Evolutionary conservation across 2,113 vertebrate genomes (phyloP).

Genomic region (Myotis davidii): DNA sequence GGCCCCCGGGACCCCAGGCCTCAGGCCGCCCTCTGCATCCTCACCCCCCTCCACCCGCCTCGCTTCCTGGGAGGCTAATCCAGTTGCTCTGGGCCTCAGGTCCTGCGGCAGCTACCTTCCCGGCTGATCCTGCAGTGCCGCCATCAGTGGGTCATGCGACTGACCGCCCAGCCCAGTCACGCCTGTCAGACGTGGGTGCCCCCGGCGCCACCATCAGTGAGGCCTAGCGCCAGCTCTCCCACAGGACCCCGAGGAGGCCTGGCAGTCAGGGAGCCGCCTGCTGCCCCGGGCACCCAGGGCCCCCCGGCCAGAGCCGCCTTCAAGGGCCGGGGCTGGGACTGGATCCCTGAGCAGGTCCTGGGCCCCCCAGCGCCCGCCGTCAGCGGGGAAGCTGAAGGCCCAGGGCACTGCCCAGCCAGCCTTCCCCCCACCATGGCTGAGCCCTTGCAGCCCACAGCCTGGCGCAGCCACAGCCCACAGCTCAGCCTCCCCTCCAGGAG

Average conservation of each 20-base stretch:
- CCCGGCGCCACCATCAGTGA: too few species aligned
- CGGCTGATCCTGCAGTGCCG: neutral
- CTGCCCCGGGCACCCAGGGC: neutral
- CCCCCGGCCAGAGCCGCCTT: too few species aligned
- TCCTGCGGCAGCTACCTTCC: neutral
- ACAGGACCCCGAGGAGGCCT: neutral
- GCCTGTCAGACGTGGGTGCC: neutral
- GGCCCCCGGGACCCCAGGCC: too few species aligned
- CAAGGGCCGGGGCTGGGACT: accelerated
- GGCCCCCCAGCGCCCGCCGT: neutral
- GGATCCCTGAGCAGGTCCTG: neutral
- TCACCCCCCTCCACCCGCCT: too few species aligned
- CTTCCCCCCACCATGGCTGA: neutral
- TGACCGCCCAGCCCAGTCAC: neutral
- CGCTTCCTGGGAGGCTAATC: neutral
- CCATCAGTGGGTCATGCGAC: neutral
- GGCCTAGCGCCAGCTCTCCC: neutral
- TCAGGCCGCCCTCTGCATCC: neutral
- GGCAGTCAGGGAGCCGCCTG: neutral
- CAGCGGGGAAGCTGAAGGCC: neutral
- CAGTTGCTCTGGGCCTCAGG: accelerated
- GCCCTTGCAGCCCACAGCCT: accelerated
- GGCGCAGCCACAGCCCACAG: neutral
- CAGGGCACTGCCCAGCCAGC: accelerated
- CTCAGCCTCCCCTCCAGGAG: neutral